Base-by-base conservation (phyloP, 2,888 invertebrate species). In the Holacanthella duospinosa region DNA sequence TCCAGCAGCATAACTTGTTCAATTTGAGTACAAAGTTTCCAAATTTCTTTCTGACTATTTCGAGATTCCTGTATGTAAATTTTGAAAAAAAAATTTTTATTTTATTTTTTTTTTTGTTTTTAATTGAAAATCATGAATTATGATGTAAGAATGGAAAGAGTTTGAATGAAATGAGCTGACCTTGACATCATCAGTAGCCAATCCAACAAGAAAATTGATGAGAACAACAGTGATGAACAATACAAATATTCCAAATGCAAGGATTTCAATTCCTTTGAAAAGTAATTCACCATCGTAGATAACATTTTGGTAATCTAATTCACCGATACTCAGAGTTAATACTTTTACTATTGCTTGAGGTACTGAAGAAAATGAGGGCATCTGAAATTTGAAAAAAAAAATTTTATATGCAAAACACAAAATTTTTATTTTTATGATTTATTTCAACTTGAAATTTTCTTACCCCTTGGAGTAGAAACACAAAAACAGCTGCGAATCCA, bases 401-500 rank as follows among this genome's bases (percentile, higher is more conserved):
- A 21, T n/a, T n/a, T n/a, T n/a, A n/a, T n/a, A n/a, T n/a, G n/a
- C n/a, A n/a, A n/a, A 16, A 36, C 36, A 16, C 16, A 36, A 16
- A 36, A 12, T 12, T 36, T 36, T 12, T 6, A 12, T 12, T 36
- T 36, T 36, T 36, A 16, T 36, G 36, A 36, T 12, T 36, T 6
- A 36, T 16, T 16, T 36, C 9, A 16, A 36, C 9, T 36, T 36
- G 36, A 55, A 55, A 9, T 24, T 36, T 16, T 3, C 58, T 58
- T 24, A 58, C 58, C 36, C 36, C 28, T 28, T 59, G 59, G 25
- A 59, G 19, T 3, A 59, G 59, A 9, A 59, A 27, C 4, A 59
- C 44, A 43, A 59, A 59, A 26, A 59, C 59, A 21, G 59, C 59
- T 16, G 59, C 59, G 25, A 59, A 59, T 25, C 59, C 59, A 59